A percentile compares a stretch with the other conserved stretches of the same genome.
Evolutionary conservation across 2,888 invertebrate species (phyloP).

Genomic region (Zaprionus lineosus): DNA sequence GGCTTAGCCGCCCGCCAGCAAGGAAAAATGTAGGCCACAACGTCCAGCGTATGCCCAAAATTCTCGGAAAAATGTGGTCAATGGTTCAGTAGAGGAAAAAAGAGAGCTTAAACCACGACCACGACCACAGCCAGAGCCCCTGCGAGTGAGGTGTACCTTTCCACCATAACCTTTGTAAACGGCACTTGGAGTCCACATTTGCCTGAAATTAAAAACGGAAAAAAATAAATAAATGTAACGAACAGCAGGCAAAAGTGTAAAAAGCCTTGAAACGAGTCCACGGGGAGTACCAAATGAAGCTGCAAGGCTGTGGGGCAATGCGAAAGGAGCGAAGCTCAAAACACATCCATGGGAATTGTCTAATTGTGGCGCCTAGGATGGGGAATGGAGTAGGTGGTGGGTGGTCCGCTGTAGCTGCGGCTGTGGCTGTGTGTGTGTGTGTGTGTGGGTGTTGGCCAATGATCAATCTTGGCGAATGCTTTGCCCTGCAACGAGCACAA

Average conservation of each 20-base stretch:
- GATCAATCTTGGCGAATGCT: constrained; percentile 4
- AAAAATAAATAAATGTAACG: not conserved
- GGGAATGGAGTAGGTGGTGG: not conserved
- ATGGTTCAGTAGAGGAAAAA: not conserved
- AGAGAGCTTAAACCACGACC: not conserved
- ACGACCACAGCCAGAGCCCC: no score
- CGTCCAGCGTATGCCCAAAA: constrained; percentile 15
- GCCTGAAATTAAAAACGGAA: constrained; percentile 56
- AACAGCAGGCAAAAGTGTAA: constrained; percentile 44
- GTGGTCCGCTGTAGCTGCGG: not conserved
- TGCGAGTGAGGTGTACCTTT: no score
- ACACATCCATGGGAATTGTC: constrained; percentile 80
- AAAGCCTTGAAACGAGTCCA: constrained; percentile 33
- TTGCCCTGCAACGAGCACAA: not conserved
- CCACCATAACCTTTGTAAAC: no score
- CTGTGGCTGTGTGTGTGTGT: not conserved
- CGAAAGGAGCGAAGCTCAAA: no score
- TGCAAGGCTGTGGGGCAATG: no score
- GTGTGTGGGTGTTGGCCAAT: not conserved
- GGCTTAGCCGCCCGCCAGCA: constrained; percentile 17
- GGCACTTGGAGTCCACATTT: constrained; percentile 59
- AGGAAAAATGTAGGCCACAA: constrained; percentile 45
- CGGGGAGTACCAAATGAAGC: constrained; percentile 5
- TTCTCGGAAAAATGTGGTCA: constrained; percentile 36
- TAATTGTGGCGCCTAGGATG: constrained; percentile 76